These are phyloP conservation scores for Apistogramma diplotaenia DNA, from an alignment of 2,113 vertebrate genomes.

Conservation along the genomic window DNA sequence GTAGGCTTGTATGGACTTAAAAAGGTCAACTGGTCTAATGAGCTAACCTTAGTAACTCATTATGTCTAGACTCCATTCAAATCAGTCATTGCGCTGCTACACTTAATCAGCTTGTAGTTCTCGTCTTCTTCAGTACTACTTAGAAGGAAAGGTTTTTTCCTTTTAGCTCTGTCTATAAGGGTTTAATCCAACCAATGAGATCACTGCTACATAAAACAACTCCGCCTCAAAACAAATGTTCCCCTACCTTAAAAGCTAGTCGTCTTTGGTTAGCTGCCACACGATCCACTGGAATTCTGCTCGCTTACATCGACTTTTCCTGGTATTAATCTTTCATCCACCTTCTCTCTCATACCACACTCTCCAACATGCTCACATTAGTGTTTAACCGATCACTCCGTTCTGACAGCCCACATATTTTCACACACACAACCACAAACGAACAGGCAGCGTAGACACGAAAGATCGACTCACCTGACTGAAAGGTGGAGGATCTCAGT, in stretches of 20 bases:
- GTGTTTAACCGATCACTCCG: background rate
- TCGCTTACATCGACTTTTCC: background rate
- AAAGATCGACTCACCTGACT: slow-evolving; percentile 77
- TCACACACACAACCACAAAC: background rate
- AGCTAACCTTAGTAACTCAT: background rate
- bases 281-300: background rate
- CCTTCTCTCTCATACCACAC: background rate
- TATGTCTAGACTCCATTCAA: background rate
- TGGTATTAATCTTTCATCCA: background rate
- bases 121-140: background rate
- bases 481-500: slow-evolving; percentile 84
- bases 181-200: slow-evolving; percentile 33
- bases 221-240: background rate
- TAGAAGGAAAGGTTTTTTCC: background rate
- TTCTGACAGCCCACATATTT: background rate
- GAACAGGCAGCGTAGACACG: background rate
- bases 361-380: background rate
- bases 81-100: background rate
- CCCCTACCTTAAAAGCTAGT: slow-evolving; percentile 3
- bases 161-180: background rate
- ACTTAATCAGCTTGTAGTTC: background rate
- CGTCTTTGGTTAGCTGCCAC: background rate
- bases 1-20: background rate
- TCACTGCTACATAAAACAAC: background rate
- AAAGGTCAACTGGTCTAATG: background rate